These are phyloP conservation scores for Fratercula arctica DNA, from an alignment of 2,797 vertebrate genomes.

Conservation along the genomic window DNA sequence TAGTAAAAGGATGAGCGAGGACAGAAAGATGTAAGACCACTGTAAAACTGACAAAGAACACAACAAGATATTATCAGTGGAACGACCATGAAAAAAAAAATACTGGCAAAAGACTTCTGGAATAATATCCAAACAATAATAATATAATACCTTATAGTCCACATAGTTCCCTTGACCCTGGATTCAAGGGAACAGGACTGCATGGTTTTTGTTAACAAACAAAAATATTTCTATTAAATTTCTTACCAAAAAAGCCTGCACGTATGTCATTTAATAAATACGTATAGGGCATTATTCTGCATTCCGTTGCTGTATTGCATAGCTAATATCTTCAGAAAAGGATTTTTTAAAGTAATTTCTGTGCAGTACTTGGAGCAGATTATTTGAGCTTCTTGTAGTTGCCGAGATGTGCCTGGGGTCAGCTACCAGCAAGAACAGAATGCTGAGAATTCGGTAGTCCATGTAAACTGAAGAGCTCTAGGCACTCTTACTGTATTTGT, in stretches of 20 bases:
- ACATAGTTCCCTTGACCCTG: not conserved
- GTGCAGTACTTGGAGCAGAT: not conserved
- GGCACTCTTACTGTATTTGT: not conserved
- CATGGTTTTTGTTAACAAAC: not conserved
- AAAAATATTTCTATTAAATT: not conserved
- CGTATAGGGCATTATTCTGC: not conserved
- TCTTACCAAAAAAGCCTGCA: not conserved
- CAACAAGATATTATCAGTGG: not conserved
- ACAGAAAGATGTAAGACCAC: not conserved
- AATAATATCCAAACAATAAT: not conserved
- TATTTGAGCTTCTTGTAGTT: not conserved
- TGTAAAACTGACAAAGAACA: not conserved
- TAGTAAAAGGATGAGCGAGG: not conserved
- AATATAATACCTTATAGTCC: not conserved
- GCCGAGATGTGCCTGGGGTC: not conserved
- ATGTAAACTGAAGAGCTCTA: not conserved
- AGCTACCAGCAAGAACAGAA: not conserved
- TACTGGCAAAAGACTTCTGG: not conserved
- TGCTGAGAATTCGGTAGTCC: not conserved
- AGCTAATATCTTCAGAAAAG: not conserved
- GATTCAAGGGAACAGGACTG: not conserved
- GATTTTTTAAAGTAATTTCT: not conserved
- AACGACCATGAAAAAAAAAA: not conserved
- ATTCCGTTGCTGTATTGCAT: not conserved
- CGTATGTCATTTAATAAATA: not conserved